phyloP scores from a whole-genome alignment of 2,888 invertebrate genomes.

The Tyria jacobaeae region DNA sequence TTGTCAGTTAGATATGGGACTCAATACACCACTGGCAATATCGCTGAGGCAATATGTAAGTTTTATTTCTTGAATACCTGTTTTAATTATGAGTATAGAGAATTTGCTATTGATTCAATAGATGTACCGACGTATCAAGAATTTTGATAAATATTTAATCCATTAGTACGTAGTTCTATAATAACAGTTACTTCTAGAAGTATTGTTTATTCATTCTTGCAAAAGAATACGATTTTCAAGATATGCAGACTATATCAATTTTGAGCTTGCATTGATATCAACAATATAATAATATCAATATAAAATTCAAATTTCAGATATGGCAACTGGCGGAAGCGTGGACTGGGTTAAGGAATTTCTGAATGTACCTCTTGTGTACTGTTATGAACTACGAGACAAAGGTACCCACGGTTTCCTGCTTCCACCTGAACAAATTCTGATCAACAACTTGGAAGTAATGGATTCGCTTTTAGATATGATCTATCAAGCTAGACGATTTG shows the following conservation, averaged over 20 bases:
- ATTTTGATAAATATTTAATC: too few species aligned
- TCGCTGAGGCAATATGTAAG: constrained; percentile 83
- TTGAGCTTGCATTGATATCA: too few species aligned
- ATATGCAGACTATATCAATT: too few species aligned
- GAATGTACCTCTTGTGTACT: constrained; percentile 67
- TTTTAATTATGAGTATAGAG: not conserved
- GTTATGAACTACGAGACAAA: constrained; percentile 84
- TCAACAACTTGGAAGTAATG: constrained; percentile 82
- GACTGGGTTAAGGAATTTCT: constrained; percentile 73
- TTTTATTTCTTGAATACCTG: constrained; percentile 20
- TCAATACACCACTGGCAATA: constrained; percentile 77
- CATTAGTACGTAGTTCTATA: too few species aligned
- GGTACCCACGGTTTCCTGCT: constrained; percentile 87
- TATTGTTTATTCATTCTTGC: too few species aligned
- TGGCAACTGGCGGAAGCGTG: constrained; percentile 69
- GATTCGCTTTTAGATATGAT: constrained; percentile 79
- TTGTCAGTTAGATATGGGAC: constrained; percentile 76
- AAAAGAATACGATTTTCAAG: too few species aligned
- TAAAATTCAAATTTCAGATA: constrained; percentile 57
- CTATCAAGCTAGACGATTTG: constrained; percentile 63
- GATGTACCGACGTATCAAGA: too few species aligned
- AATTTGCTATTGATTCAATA: too few species aligned
- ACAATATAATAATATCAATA: not conserved
- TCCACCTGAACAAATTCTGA: constrained; percentile 86
- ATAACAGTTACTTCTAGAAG: too few species aligned